Conservation (phyloP, 2,888 invertebrate genomes). For the Clostera curtula region DNA sequence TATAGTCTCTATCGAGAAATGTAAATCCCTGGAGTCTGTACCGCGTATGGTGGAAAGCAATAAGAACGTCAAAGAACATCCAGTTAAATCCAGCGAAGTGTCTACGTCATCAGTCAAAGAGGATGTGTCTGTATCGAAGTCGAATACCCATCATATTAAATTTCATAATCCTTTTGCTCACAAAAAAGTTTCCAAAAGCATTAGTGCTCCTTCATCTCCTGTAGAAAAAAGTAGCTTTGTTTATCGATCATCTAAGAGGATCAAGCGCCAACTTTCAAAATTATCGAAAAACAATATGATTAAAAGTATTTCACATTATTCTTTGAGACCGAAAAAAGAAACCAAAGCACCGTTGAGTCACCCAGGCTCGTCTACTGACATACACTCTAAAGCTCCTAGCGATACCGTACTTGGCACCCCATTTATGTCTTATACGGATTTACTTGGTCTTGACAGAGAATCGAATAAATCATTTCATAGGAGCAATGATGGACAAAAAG, state of each 20-base stretch:
- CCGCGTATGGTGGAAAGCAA: constrained; percentile 10
- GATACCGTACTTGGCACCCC: constrained; percentile 72
- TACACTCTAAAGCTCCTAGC: constrained; percentile 55
- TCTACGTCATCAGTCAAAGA: constrained; percentile 26
- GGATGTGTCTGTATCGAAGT: constrained; percentile 45
- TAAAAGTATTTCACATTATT: constrained; percentile 63
- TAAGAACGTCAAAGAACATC: constrained; percentile 13
- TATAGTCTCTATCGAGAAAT: constrained; percentile 17
- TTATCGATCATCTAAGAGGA: constrained; percentile 59
- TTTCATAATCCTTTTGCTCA: constrained; percentile 60
- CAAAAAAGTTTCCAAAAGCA: constrained; percentile 52
- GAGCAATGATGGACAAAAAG: constrained; percentile 45
- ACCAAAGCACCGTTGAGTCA: constrained; percentile 47
- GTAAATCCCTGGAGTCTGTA: constrained; percentile 22
- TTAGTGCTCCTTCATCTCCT: constrained; percentile 64
- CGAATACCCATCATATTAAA: constrained; percentile 44
- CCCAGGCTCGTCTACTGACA: constrained; percentile 53
- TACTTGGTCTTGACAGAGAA: constrained; percentile 53
- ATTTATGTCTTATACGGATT: constrained; percentile 64
- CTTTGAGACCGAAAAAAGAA: constrained; percentile 55
- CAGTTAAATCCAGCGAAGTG: constrained; percentile 19
- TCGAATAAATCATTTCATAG: constrained; percentile 41
- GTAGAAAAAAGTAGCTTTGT: constrained; percentile 58
- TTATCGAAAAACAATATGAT: constrained; percentile 63
- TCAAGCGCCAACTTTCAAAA: constrained; percentile 55